Evolutionary conservation across 2,113 vertebrate species (phyloP).

Genomic region (Malurus elegans): DNA sequence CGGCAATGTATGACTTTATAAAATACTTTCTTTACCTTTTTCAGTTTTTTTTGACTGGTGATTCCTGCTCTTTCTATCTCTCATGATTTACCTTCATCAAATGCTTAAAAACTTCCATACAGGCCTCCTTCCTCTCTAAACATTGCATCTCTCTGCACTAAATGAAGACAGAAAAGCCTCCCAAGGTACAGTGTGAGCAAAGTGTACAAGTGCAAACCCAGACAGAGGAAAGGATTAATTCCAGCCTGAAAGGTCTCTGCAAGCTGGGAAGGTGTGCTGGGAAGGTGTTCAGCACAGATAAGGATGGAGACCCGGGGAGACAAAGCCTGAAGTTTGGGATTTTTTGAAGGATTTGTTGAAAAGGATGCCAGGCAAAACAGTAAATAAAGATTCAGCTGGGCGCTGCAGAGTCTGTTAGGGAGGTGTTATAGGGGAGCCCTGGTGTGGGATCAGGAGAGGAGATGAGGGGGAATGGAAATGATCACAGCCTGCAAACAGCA

Average conservation of each 20-base stretch:
- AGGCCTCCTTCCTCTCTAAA: background rate
- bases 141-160: background rate
- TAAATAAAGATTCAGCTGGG: background rate
- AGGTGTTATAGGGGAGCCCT: background rate
- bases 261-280: background rate
- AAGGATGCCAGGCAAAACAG: background rate
- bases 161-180: background rate
- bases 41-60: background rate
- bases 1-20: background rate
- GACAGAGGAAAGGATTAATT: background rate
- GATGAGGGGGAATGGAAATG: background rate
- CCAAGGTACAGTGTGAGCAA: background rate
- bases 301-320: background rate
- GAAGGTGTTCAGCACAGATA: background rate
- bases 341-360: background rate
- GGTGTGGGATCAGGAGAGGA: background rate
- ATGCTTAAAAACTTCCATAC: background rate
- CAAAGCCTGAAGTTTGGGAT: background rate
- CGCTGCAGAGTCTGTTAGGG: background rate
- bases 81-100: background rate
- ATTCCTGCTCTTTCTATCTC: background rate
- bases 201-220: background rate
- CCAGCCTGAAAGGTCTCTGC: background rate
- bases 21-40: background rate
- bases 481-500: background rate